Conservation (phyloP, 1,140 invertebrate species). For the Trachelipus rathkii region DNA sequence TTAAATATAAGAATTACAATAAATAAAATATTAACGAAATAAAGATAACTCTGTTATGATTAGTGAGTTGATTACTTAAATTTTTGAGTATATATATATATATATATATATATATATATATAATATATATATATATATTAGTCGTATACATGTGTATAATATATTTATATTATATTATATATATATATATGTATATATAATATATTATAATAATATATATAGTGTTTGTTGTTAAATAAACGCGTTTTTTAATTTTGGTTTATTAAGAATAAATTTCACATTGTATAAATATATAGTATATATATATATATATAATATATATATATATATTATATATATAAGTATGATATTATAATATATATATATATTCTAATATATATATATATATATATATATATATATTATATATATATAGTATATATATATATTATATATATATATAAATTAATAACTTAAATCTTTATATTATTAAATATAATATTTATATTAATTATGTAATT, state of each 20-base stretch:
- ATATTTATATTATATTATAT: slow-evolving; percentile 11
- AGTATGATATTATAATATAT: slow-evolving; percentile 9
- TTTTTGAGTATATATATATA: not conserved
- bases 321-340: not conserved
- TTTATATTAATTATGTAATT: not conserved
- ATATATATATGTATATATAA: not conserved
- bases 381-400: not conserved
- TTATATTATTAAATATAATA: too few species aligned
- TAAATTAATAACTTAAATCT: too few species aligned
- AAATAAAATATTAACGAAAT: too few species aligned
- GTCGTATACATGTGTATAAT: not conserved
- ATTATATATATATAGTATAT: not conserved
- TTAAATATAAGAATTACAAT: too few species aligned
- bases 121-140: not conserved
- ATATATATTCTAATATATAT: not conserved
- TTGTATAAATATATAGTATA: not conserved
- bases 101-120: not conserved
- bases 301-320: not conserved
- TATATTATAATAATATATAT: not conserved
- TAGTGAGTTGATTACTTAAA: not conserved
- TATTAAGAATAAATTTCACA: not conserved
- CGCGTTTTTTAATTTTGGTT: not conserved
- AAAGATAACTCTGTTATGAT: too few species aligned
- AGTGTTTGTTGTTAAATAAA: not conserved
- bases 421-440: not conserved